Conservation (phyloP, 2,888 invertebrate species). For the Drosophila suboccidentalis region DNA sequence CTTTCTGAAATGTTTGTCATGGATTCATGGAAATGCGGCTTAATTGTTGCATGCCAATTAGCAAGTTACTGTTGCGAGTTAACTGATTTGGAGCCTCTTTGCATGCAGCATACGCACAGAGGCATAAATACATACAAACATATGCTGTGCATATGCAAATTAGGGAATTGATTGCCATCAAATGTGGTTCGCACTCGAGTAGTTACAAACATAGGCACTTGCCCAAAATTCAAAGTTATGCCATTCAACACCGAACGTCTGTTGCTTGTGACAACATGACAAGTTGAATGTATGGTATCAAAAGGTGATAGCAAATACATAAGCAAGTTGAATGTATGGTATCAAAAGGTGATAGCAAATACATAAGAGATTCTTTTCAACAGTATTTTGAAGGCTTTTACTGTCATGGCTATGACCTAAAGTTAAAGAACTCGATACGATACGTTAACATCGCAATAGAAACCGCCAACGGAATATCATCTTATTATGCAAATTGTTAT, state of each 20-base stretch:
- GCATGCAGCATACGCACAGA: background rate
- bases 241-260: conserved; percentile 24
- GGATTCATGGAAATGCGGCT: background rate
- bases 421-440: conserved; percentile 34
- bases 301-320: conserved; percentile 28
- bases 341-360: conserved; percentile 27
- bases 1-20: background rate
- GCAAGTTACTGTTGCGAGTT: conserved; percentile 7
- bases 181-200: conserved; percentile 16
- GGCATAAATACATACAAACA: background rate
- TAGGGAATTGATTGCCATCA: conserved; percentile 38
- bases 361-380: conserved; percentile 27
- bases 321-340: conserved; percentile 6
- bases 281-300: conserved; percentile 11
- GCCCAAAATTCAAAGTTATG: background rate
- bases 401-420: conserved; percentile 49
- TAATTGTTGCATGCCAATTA: conserved; percentile 27
- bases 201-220: background rate
- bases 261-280: conserved; percentile 42
- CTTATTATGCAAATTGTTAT: conserved; percentile 77
- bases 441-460: conserved; percentile 38
- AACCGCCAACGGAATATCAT: conserved; percentile 60
- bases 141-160: conserved; percentile 27
- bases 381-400: conserved; percentile 31
- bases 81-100: conserved; percentile 1